A percentile compares a stretch with the other conserved stretches of the same genome.
These are phyloP conservation scores for Melipona bicolor DNA, from an alignment of 2,888 invertebrate species.

Conservation along the genomic window DNA sequence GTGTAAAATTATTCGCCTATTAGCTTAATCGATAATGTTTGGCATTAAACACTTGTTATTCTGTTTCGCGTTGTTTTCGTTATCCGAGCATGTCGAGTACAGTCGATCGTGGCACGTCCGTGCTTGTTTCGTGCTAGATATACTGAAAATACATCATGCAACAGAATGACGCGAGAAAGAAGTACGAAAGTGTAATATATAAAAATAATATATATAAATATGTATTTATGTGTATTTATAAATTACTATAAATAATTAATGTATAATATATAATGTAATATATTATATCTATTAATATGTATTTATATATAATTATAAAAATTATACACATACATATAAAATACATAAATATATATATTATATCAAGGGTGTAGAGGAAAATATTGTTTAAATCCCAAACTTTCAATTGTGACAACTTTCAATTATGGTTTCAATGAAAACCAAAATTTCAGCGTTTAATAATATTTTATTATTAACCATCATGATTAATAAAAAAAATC, in stretches of 20 bases:
- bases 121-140: background rate
- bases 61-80: background rate
- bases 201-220: background rate
- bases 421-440: background rate
- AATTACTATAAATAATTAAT: too few relatives aligned
- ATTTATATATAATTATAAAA: too few relatives aligned
- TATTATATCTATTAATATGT: too few relatives aligned
- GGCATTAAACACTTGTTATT: constrained; percentile 10
- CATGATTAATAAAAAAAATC: too few relatives aligned
- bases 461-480: too few relatives aligned
- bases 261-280: too few relatives aligned
- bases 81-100: background rate
- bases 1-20: constrained; percentile 38
- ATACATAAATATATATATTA: too few relatives aligned
- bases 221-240: too few relatives aligned
- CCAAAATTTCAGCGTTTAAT: background rate
- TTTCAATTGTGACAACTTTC: too few relatives aligned
- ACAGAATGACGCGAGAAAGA: background rate
- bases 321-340: too few relatives aligned
- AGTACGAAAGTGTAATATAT: background rate
- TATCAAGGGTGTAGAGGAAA: background rate
- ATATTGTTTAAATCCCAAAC: background rate
- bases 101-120: background rate
- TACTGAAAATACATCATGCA: background rate
- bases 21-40: constrained; percentile 37